phyloP scores from a whole-genome alignment of 1,140 invertebrate genomes.

The Brachionus calyciflorus region DNA sequence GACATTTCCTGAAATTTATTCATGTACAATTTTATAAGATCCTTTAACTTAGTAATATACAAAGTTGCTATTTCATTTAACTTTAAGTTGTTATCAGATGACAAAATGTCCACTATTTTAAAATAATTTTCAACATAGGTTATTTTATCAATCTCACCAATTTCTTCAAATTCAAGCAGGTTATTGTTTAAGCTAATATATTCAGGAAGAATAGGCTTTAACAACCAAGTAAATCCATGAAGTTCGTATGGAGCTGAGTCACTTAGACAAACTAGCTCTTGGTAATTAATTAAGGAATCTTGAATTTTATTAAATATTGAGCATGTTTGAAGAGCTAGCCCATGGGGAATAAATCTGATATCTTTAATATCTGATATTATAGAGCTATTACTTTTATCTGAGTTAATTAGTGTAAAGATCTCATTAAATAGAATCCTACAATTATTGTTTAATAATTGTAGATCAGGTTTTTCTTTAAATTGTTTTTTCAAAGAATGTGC shows the following conservation, averaged over 20 bases:
- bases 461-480: background rate
- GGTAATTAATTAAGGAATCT: background rate
- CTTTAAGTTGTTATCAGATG: background rate
- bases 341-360: background rate
- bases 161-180: background rate
- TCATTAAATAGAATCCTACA: background rate
- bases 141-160: background rate
- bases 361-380: background rate
- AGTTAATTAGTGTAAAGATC: background rate
- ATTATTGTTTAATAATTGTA: background rate
- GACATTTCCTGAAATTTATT: background rate
- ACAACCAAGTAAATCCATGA: background rate
- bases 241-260: background rate
- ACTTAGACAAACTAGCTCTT: conserved; percentile 11
- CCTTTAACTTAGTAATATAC: background rate
- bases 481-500: background rate
- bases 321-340: background rate
- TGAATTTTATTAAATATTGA: background rate
- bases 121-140: background rate
- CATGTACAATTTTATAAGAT: background rate
- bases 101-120: background rate
- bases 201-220: background rate
- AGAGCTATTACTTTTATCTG: background rate
- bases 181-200: background rate
- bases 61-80: background rate